Evolutionary conservation across 1,140 invertebrate species (phyloP).

Genomic region (Drosophila oshimai): DNA sequence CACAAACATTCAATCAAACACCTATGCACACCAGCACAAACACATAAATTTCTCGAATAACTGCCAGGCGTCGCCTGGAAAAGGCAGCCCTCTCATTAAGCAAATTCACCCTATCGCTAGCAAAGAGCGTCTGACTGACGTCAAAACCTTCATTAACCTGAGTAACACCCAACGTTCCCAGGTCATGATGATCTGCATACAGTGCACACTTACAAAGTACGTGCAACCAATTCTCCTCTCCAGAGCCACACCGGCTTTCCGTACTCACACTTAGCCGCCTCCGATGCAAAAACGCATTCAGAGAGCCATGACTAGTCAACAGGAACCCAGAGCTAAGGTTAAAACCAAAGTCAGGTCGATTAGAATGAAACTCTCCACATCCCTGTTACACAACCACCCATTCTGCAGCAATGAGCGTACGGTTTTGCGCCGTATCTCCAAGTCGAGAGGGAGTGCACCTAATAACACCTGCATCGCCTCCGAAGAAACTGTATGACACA

Average conservation of each 20-base stretch:
- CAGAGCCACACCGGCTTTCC: constrained; percentile 1
- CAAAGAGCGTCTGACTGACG: constrained; percentile 5
- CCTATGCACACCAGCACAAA: too few relatives aligned
- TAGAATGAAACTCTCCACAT: neutral
- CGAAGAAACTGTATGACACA: neutral
- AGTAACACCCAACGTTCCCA: neutral
- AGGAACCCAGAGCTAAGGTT: neutral
- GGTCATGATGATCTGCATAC: constrained; percentile 2
- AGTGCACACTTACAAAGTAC: constrained; percentile 19
- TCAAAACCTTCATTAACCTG: neutral
- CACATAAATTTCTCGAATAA: too few relatives aligned
- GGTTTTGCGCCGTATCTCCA: neutral
- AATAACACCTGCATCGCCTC: neutral
- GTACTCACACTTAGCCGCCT: neutral
- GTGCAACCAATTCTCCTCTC: constrained; percentile 2
- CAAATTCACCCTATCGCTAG: neutral
- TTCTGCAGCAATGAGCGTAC: neutral
- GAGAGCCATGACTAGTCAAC: neutral
- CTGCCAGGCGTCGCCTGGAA: neutral
- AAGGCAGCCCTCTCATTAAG: constrained; percentile 3
- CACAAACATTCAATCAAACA: too few relatives aligned
- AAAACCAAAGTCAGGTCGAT: constrained; percentile 10
- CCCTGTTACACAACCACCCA: neutral
- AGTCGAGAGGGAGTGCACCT: neutral
- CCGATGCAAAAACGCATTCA: neutral